phyloP scores from a whole-genome alignment of 2,113 vertebrate species.

The Galbula dea region DNA sequence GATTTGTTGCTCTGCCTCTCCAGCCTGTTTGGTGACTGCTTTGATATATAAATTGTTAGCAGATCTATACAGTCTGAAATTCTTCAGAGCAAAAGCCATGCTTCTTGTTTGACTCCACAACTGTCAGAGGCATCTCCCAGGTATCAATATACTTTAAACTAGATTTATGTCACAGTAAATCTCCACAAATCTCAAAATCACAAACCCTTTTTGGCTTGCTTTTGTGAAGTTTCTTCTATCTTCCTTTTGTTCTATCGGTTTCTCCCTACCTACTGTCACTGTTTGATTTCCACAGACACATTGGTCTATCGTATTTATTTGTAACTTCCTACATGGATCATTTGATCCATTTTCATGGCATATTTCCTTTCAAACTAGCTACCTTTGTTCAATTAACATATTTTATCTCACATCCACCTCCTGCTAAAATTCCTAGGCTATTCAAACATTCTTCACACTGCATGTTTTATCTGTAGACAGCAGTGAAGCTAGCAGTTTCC shows the following conservation, averaged over 20 bases:
- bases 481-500: neutral
- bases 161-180: neutral
- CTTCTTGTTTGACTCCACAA: neutral
- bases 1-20: constrained; percentile 22
- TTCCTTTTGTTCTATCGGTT: neutral
- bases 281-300: neutral
- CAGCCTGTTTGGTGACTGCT: neutral
- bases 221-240: neutral
- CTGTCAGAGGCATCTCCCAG: constrained; percentile 15
- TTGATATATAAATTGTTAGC: constrained; percentile 49
- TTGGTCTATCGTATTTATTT: neutral
- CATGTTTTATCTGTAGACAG: neutral
- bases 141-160: neutral
- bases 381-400: neutral
- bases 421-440: neutral
- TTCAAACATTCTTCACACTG: neutral
- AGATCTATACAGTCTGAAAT: constrained; percentile 14
- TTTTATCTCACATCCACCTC: neutral
- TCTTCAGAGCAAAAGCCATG: neutral
- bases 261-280: neutral
- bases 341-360: neutral
- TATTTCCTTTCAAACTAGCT: neutral
- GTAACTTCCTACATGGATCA: neutral
- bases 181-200: neutral
- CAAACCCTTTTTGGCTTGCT: neutral